A percentile compares a stretch with the other conserved stretches of the same genome.
phyloP scores from a whole-genome alignment of 1,140 invertebrate genomes.

The Venustaconcha ellipsiformis region DNA sequence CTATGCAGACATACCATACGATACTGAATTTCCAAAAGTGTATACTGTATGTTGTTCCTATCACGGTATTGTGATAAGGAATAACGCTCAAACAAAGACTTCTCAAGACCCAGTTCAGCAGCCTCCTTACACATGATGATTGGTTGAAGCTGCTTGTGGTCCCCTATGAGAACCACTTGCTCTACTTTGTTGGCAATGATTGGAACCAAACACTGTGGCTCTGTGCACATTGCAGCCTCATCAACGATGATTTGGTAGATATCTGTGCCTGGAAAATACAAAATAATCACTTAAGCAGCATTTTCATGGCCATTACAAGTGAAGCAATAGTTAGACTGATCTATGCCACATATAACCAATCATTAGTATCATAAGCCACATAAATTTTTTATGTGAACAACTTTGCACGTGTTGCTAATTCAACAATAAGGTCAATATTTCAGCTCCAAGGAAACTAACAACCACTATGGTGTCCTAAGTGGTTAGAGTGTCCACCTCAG shows the following conservation, averaged over 20 bases:
- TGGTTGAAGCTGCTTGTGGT: slow-evolving; percentile 61
- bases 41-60: slow-evolving; percentile 19
- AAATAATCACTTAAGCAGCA: background rate
- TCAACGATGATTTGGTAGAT: slow-evolving; percentile 55
- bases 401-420: too few relatives aligned
- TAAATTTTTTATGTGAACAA: too few relatives aligned
- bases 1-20: slow-evolving; percentile 52
- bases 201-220: slow-evolving; percentile 58
- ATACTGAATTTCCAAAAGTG: slow-evolving; percentile 53
- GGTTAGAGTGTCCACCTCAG: too few relatives aligned
- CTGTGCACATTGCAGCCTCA: slow-evolving; percentile 63
- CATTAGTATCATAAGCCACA: too few relatives aligned
- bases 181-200: slow-evolving; percentile 43
- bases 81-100: slow-evolving; percentile 62
- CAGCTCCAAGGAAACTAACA: too few relatives aligned
- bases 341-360: too few relatives aligned
- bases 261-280: background rate
- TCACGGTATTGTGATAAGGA: slow-evolving; percentile 16
- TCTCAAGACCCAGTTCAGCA: slow-evolving; percentile 49
- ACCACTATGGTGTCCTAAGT: too few relatives aligned
- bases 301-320: too few relatives aligned
- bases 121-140: slow-evolving; percentile 52
- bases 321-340: too few relatives aligned
- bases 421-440: too few relatives aligned
- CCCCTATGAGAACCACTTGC: slow-evolving; percentile 64